Evolutionary conservation across 2,113 vertebrate species (phyloP).

Genomic region (Ailuropoda melanoleuca): DNA sequence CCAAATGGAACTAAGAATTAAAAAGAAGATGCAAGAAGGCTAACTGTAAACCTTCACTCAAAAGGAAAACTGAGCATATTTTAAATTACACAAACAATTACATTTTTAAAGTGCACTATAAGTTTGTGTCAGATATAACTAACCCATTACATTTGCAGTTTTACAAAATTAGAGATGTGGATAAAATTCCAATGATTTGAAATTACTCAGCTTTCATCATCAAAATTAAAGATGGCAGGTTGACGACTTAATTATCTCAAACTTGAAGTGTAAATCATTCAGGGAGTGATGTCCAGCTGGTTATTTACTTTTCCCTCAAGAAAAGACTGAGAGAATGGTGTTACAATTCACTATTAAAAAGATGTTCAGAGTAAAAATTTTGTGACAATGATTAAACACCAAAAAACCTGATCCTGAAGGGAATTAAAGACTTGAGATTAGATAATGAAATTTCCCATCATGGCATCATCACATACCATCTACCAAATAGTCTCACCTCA

Average conservation of each 20-base stretch:
- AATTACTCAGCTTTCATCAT: neutral
- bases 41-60: neutral
- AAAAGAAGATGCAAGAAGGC: fast-evolving
- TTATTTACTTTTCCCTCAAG: neutral
- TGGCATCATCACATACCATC: neutral
- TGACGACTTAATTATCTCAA: neutral
- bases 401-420: neutral
- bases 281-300: neutral
- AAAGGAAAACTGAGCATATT: neutral
- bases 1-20: neutral
- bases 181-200: neutral
- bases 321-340: neutral
- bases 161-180: neutral
- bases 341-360: neutral
- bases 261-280: neutral
- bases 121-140: neutral
- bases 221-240: neutral
- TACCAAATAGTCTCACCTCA: neutral
- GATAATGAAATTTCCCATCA: neutral
- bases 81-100: neutral
- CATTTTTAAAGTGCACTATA: neutral
- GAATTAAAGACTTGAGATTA: constrained; percentile 43
- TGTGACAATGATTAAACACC: neutral
- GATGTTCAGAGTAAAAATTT: constrained; percentile 18
- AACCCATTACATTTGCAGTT: neutral